Evolutionary conservation across 2,113 vertebrate species (phyloP), one percentile per base, ranked within the genome.

Genomic region (Aphelocoma coerulescens): DNA sequence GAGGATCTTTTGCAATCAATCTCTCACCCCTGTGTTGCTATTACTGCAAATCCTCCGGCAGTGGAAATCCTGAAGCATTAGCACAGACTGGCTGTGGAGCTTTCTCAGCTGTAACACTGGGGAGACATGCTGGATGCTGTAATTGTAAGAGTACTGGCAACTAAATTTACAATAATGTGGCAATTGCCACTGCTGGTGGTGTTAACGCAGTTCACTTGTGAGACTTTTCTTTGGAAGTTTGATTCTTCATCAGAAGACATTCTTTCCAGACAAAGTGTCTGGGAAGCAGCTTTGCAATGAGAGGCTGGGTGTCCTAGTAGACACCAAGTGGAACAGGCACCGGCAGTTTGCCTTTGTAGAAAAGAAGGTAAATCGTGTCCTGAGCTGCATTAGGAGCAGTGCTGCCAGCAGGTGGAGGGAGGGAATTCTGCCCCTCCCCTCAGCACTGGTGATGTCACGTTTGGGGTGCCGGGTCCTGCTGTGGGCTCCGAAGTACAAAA

Each of bases 281-380:
- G 18, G 65, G 59, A 74, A 59, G 62, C 65, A 74, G 63, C 68
- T 83, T 63, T 63, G 46, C 63, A 37, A 18, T 13, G 24, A 49
- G 59, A 44, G n/a, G 17, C 43, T 19, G 26, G 1, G 10, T 7
- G 2, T 85, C 26, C 62, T 35, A 14, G 30, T 10, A 33, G 51
- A 28, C 33, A 16, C 54, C 9, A 4, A 22, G 24, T 4, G 1
- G 1, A 62, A 16, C 2, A 21, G 1, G 3, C 55, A 12, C 16
- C 7, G 58, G 26, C 48, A 35, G 10, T 1, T 55, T 73, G 44
- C 16, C 26, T 71, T 27, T 26, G 51, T 9, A 13, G 18, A 27
- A 72, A 57, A 37, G 30, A 12, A 14, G 6, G 35, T 2, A 4
- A 22, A 11, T 3, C 11, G 15, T 52, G 16, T 17, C 22, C 28